These are phyloP conservation scores for Melanotaenia trifasciata DNA, from an alignment of 2,797 vertebrate species.

Conservation along the genomic window DNA sequence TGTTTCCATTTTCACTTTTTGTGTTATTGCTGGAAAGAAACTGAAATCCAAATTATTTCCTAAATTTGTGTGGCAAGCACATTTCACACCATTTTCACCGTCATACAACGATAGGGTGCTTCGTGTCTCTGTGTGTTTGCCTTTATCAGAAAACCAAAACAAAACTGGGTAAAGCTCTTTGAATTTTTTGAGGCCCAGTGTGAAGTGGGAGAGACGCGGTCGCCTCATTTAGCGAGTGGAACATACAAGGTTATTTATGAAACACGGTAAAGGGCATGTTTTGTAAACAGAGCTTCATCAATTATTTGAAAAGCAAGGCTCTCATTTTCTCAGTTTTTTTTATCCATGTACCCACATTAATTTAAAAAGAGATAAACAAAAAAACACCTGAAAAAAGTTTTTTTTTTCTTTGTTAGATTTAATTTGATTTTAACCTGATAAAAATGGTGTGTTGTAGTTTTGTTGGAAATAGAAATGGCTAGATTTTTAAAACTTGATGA, in stretches of 20 bases:
- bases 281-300: slow-evolving; percentile 18
- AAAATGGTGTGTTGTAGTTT: neutral
- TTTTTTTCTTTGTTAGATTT: neutral
- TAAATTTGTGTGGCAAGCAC: neutral
- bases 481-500: neutral
- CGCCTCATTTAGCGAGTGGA: slow-evolving; percentile 40
- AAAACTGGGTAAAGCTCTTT: slow-evolving; percentile 7
- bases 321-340: neutral
- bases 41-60: neutral
- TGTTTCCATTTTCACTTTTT: neutral
- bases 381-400: neutral
- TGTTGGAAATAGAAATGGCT: neutral
- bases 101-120: neutral
- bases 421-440: neutral
- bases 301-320: neutral
- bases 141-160: neutral
- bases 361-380: neutral
- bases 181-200: neutral
- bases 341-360: neutral
- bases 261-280: slow-evolving; percentile 20
- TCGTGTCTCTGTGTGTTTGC: neutral
- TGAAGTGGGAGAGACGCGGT: neutral
- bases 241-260: slow-evolving; percentile 5
- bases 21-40: neutral
- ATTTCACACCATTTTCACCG: neutral